phyloP scores from a whole-genome alignment of 2,888 invertebrate species.

The Gibbula magus region DNA sequence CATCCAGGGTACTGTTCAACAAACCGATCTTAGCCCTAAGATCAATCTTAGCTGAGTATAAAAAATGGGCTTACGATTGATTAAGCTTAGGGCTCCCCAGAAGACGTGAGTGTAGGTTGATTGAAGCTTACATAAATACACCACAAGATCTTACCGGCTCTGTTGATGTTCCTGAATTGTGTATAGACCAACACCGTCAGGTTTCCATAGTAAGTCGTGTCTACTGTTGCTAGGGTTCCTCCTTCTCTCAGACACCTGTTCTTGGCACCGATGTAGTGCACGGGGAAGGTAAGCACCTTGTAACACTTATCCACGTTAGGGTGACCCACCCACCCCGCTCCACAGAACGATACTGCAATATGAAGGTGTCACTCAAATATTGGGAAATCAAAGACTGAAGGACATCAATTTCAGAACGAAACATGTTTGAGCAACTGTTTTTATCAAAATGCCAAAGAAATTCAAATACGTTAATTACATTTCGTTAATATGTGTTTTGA shows the following conservation, averaged over 20 bases:
- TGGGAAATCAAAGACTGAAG: not conserved
- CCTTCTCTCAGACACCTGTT: conserved; percentile 45
- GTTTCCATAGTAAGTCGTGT: conserved; percentile 39
- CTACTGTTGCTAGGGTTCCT: conserved; percentile 36
- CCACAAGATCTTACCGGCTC: not conserved
- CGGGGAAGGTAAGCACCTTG: conserved; percentile 40
- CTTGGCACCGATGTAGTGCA: conserved; percentile 42
- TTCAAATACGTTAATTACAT: too few relatives aligned
- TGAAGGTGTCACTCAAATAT: not conserved
- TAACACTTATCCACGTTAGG: conserved; percentile 57
- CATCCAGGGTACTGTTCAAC: too few relatives aligned
- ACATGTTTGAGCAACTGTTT: too few relatives aligned
- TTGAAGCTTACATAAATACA: too few relatives aligned
- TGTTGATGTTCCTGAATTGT: not conserved
- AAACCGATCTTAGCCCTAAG: too few relatives aligned
- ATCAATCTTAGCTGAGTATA: too few relatives aligned
- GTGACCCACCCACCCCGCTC: conserved; percentile 61
- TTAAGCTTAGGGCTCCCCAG: too few relatives aligned
- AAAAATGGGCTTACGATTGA: too few relatives aligned
- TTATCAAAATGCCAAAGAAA: too few relatives aligned
- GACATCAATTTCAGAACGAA: not conserved
- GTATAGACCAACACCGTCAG: conserved; percentile 28
- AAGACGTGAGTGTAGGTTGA: too few relatives aligned
- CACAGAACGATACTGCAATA: conserved; percentile 58
- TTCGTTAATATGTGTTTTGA: too few relatives aligned